Conservation (phyloP, 1,140 invertebrate genomes). For the Procambarus clarkii region DNA sequence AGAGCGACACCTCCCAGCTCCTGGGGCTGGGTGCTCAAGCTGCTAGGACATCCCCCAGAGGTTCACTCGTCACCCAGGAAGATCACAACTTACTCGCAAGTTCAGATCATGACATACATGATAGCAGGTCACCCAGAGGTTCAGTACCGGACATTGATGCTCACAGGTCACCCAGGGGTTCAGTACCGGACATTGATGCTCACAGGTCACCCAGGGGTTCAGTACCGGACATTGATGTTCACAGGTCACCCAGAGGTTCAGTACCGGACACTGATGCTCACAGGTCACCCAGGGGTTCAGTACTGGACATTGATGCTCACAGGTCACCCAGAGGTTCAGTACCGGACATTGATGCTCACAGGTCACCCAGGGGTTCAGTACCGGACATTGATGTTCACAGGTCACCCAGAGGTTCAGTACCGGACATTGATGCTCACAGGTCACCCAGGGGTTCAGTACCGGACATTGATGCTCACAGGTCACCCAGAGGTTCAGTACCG, state of each 20-base stretch:
- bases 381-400: too few relatives aligned
- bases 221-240: neutral
- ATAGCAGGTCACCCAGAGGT: neutral
- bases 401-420: too few relatives aligned
- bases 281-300: slow-evolving; percentile 35
- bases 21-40: too few relatives aligned
- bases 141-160: neutral
- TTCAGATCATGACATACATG: neutral
- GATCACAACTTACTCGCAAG: neutral
- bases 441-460: too few relatives aligned
- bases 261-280: neutral
- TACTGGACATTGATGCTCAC: neutral
- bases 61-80: too few relatives aligned
- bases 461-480: too few relatives aligned
- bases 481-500: too few relatives aligned
- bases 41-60: too few relatives aligned
- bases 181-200: neutral
- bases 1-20: too few relatives aligned
- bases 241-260: slow-evolving; percentile 11
- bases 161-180: slow-evolving; percentile 22
- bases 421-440: too few relatives aligned
- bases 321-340: neutral
- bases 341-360: neutral
- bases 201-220: slow-evolving; percentile 17
- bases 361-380: slow-evolving; percentile 18